Evolutionary conservation across 2,888 invertebrate species (phyloP).

Genomic region (Gisinianus flammeolus): DNA sequence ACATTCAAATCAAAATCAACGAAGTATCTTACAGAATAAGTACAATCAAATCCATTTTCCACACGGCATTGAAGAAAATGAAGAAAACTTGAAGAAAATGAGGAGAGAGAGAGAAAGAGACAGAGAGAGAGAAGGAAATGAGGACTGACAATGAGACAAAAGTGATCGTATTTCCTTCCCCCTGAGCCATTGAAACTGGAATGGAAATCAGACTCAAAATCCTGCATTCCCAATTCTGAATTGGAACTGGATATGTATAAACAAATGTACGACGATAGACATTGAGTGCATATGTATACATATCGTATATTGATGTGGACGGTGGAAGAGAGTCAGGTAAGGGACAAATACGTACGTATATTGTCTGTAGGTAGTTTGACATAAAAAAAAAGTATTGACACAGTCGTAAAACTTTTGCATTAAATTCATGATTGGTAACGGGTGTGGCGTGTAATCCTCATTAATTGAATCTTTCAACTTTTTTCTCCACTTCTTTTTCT

Average conservation of each 20-base stretch:
- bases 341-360: not conserved
- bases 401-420: constrained; percentile 39
- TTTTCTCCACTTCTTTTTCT: not conserved
- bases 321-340: no score
- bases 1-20: constrained; percentile 3
- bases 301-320: no score
- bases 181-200: not conserved
- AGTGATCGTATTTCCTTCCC: constrained; percentile 2
- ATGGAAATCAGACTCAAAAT: no score
- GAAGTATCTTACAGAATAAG: no score
- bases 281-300: not conserved
- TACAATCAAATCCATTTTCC: no score
- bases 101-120: not conserved
- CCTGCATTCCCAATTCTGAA: no score
- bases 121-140: not conserved
- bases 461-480: constrained; percentile 45
- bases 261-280: no score
- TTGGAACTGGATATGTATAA: no score
- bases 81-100: not conserved
- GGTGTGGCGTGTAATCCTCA: constrained; percentile 41
- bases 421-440: constrained; percentile 40
- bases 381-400: constrained; percentile 25
- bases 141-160: not conserved
- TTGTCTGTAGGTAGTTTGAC: constrained; percentile 11
- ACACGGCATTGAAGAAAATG: no score